phyloP scores from a whole-genome alignment of 2,888 invertebrate species.

The Prenolepis imparis region DNA sequence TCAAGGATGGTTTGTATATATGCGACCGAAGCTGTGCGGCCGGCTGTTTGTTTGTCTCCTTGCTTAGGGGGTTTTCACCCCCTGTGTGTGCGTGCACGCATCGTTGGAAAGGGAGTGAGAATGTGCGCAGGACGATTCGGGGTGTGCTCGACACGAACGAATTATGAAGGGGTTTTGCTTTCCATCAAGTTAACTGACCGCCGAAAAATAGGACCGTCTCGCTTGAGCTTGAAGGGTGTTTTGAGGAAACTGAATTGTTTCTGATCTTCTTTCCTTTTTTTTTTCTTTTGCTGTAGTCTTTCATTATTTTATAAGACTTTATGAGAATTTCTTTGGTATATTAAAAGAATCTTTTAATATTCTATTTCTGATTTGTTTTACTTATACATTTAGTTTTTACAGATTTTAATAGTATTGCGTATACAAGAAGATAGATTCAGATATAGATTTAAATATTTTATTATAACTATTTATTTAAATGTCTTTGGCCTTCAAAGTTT shows the following conservation, averaged over 20 bases:
- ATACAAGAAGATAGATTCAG: neutral
- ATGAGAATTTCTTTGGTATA: neutral
- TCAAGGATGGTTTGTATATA: constrained; percentile 91
- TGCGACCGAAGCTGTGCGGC: neutral
- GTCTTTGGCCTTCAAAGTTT: neutral
- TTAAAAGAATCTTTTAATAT: neutral
- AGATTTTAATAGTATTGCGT: neutral
- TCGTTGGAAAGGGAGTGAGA: constrained; percentile 11
- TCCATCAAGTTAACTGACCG: constrained; percentile 17
- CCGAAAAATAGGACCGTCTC: neutral
- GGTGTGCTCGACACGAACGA: constrained; percentile 6
- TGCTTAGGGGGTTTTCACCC: too few species aligned
- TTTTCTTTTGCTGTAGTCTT: neutral
- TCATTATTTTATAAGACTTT: neutral
- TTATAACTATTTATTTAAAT: neutral
- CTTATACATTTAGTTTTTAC: neutral
- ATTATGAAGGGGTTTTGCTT: constrained; percentile 13
- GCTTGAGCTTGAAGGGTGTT: too few species aligned
- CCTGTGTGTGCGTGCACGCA: neutral
- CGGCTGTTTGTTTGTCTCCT: neutral
- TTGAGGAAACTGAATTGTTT: neutral
- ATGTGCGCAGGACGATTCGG: constrained; percentile 7
- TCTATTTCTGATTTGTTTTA: neutral
- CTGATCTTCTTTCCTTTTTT: neutral
- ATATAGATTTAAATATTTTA: neutral